Conservation (phyloP, 2,888 invertebrate genomes). For the Pristionchus arcanus region DNA sequence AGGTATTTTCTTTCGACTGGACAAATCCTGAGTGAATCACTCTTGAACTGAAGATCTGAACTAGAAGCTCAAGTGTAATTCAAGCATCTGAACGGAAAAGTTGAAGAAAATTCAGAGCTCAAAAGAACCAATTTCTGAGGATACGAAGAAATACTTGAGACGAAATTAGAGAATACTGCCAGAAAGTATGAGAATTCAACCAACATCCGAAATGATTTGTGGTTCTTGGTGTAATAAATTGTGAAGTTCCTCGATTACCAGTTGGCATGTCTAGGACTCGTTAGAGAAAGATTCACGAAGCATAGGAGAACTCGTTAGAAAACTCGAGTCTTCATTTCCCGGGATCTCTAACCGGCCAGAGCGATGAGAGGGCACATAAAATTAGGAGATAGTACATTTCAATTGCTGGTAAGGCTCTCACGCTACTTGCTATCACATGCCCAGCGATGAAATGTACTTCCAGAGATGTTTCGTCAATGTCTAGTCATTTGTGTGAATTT, state of each 20-base stretch:
- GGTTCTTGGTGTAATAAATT: not conserved
- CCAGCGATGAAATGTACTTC: not conserved
- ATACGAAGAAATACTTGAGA: not conserved
- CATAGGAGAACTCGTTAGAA: too few relatives aligned
- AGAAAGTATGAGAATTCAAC: not conserved
- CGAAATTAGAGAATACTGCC: not conserved
- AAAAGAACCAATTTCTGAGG: not conserved
- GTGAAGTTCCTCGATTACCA: not conserved
- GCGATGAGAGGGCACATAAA: too few relatives aligned
- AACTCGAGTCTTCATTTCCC: too few relatives aligned
- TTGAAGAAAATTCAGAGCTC: not conserved
- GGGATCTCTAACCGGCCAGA: too few relatives aligned
- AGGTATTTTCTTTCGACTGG: too few relatives aligned
- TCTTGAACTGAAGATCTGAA: too few relatives aligned
- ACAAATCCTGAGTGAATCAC: too few relatives aligned
- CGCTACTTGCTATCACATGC: not conserved
- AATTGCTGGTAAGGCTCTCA: not conserved
- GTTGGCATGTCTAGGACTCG: not conserved
- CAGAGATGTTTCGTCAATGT: not conserved
- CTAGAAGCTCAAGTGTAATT: not conserved
- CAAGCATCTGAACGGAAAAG: not conserved
- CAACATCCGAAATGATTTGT: not conserved
- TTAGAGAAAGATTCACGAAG: conserved; percentile 4
- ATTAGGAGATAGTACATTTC: too few relatives aligned
- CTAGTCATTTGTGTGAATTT: not conserved